phyloP scores from a whole-genome alignment of 2,113 vertebrate genomes.

The Xiphias gladius region DNA sequence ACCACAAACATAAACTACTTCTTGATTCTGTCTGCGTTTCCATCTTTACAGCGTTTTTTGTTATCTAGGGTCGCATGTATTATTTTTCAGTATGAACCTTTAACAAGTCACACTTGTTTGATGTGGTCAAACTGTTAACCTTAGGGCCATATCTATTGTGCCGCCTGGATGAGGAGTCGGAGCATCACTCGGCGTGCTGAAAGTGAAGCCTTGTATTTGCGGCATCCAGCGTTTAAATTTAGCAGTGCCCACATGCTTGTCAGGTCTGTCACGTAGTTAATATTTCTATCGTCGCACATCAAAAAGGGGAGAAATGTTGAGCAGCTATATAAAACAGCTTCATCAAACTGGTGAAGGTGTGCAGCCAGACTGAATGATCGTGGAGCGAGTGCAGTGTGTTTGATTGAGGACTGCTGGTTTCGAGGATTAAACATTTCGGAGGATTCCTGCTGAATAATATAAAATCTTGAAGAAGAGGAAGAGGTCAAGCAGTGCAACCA shows the following conservation, averaged over 20 bases:
- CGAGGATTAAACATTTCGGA: background rate
- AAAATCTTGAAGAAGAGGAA: background rate
- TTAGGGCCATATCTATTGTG: background rate
- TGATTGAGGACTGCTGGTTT: background rate
- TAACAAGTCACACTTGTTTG: background rate
- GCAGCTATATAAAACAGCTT: slow-evolving; percentile 52
- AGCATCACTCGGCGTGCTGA: background rate
- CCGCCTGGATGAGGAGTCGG: background rate
- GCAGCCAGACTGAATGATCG: background rate
- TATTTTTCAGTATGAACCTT: background rate
- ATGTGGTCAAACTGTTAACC: background rate
- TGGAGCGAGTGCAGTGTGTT: background rate
- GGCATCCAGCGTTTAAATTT: slow-evolving; percentile 61
- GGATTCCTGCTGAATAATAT: background rate
- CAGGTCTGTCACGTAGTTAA: slow-evolving; percentile 77
- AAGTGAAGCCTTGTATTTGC: slow-evolving; percentile 42
- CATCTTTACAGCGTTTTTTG: background rate
- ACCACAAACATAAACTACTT: background rate
- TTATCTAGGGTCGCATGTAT: background rate
- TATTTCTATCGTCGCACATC: slow-evolving; percentile 72
- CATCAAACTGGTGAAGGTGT: background rate
- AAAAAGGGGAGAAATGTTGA: slow-evolving; percentile 60
- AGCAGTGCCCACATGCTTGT: slow-evolving; percentile 64
- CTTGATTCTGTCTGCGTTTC: background rate
- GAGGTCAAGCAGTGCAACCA: background rate